These are phyloP conservation scores for Xiphorhynchus elegans DNA, from an alignment of 2,113 vertebrate species.

Conservation along the genomic window DNA sequence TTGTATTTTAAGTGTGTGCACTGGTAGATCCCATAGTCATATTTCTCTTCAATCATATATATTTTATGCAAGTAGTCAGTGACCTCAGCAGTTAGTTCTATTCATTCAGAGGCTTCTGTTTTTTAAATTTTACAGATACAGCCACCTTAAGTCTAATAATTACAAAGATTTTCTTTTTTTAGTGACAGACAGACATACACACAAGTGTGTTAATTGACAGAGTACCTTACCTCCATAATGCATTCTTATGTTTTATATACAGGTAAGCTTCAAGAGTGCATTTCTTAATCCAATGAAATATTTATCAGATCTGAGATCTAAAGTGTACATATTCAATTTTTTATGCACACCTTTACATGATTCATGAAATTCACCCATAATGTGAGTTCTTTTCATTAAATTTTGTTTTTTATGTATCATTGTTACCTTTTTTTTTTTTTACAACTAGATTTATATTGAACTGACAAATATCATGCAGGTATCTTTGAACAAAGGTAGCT, in stretches of 20 bases:
- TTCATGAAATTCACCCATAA: slow-evolving; percentile 59
- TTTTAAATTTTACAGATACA: not conserved
- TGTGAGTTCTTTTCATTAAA: slow-evolving; percentile 65
- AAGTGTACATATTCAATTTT: slow-evolving; percentile 70
- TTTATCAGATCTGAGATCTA: slow-evolving; percentile 61
- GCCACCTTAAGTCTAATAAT: slow-evolving; percentile 13
- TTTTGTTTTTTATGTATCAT: slow-evolving; percentile 65
- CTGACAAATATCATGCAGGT: slow-evolving; percentile 44
- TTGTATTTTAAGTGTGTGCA: not conserved
- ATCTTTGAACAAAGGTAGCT: slow-evolving; percentile 37
- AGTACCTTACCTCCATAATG: slow-evolving; percentile 44
- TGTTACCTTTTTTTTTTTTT: slow-evolving; percentile 4
- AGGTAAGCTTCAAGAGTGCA: slow-evolving; percentile 54
- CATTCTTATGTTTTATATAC: slow-evolving; percentile 41
- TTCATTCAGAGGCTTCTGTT: not conserved
- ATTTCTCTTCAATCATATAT: not conserved
- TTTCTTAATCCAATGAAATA: slow-evolving; percentile 72
- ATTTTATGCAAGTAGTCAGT: not conserved
- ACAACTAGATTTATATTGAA: slow-evolving; percentile 4
- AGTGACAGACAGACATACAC: slow-evolving; percentile 32
- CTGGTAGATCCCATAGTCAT: not conserved
- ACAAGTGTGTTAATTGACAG: slow-evolving; percentile 64
- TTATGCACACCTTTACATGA: slow-evolving; percentile 64
- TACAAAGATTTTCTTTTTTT: slow-evolving; percentile 9
- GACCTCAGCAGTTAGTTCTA: not conserved